These are phyloP conservation scores for Alloscopus bannaensis DNA, from an alignment of 2,888 invertebrate species.

Conservation along the genomic window DNA sequence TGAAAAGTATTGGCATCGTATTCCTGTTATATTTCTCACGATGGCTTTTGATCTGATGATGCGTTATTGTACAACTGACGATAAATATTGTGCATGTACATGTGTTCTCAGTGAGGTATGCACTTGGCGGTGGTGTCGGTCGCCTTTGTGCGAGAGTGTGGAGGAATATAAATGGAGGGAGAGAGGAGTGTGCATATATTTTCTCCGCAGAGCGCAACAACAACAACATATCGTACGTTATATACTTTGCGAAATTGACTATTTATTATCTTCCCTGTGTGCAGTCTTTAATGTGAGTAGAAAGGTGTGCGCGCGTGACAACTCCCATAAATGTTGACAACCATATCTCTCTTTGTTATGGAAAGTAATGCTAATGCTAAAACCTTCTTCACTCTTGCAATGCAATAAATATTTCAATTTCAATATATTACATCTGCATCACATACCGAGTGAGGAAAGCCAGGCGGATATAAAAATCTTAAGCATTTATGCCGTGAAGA, in stretches of 20 bases:
- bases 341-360: constrained; percentile 36
- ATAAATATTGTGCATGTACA: no score
- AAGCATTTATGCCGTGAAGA: no score
- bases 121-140: no score
- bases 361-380: constrained; percentile 29
- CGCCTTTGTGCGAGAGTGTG: no score
- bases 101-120: no score
- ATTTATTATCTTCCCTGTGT: background rate
- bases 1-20: constrained; percentile 60
- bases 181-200: no score
- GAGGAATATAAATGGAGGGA: no score
- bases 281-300: background rate
- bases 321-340: background rate
- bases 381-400: constrained; percentile 23
- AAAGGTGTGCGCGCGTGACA: background rate
- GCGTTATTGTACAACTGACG: no score
- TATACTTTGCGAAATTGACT: constrained; percentile 13
- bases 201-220: no score
- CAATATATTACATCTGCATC: constrained; percentile 53
- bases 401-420: constrained; percentile 33
- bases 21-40: constrained; percentile 18
- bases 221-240: no score
- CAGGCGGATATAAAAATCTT: background rate
- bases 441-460: background rate
- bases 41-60: no score